Percentiles rank a stretch among this genome's conserved stretches.
Conservation (phyloP, 2,113 vertebrate species). For the Verasper variegatus region DNA sequence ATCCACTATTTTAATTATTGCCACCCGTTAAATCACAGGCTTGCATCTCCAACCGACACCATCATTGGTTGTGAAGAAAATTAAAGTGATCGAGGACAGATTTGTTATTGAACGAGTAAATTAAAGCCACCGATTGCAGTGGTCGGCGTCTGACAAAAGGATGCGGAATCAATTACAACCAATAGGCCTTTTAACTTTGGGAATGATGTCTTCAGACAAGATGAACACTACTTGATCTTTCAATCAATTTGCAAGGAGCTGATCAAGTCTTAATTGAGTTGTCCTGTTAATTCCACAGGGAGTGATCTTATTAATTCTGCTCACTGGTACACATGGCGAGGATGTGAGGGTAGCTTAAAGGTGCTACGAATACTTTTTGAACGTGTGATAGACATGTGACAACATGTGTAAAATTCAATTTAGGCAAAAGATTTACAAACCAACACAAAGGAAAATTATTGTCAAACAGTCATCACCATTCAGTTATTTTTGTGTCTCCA, state of each 20-base stretch:
- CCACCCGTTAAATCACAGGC: conserved; percentile 66
- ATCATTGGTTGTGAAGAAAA: conserved; percentile 66
- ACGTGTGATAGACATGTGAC: not conserved
- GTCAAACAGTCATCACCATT: not conserved
- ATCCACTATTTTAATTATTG: conserved; percentile 73
- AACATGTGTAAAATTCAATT: not conserved
- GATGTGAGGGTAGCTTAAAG: conserved; percentile 43
- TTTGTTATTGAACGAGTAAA: conserved; percentile 78
- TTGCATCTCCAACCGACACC: conserved; percentile 49
- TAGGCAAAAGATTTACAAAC: not conserved
- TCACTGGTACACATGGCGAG: conserved; percentile 39
- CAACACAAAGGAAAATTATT: not conserved
- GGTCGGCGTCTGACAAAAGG: conserved; percentile 67
- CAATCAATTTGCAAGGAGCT: conserved; percentile 70
- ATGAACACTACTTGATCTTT: conserved; percentile 64
- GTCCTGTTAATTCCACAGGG: conserved; percentile 64
- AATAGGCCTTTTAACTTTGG: conserved; percentile 58
- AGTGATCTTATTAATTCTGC: conserved; percentile 61
- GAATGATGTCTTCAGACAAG: conserved; percentile 62
- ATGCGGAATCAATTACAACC: conserved; percentile 67
- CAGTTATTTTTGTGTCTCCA: too few species aligned
- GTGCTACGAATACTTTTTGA: not conserved
- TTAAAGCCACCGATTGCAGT: conserved; percentile 59
- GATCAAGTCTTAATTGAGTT: conserved; percentile 80
- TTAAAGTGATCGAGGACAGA: conserved; percentile 75